These are phyloP conservation scores for Actenoides lindsayi DNA, from an alignment of 2,113 vertebrate genomes.

Conservation along the genomic window DNA sequence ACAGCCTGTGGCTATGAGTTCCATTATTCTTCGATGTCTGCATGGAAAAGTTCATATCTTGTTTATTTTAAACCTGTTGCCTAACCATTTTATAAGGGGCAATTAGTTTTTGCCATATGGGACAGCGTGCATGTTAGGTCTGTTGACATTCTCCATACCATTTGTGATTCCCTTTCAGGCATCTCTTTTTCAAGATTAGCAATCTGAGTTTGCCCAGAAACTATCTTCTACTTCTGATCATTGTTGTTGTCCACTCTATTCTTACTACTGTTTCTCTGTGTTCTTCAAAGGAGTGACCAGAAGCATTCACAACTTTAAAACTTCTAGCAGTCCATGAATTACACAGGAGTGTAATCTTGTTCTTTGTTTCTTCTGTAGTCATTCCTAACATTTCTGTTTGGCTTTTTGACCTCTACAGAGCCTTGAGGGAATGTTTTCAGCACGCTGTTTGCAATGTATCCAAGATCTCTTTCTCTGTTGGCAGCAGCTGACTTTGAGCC, in stretches of 20 bases:
- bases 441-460: neutral
- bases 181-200: slow-evolving; percentile 1
- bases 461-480: neutral
- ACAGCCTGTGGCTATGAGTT: neutral
- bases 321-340: slow-evolving; percentile 21
- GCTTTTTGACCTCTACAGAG: slow-evolving; percentile 12
- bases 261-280: neutral
- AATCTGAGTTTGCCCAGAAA: neutral
- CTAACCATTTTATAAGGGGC: neutral
- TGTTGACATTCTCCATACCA: slow-evolving; percentile 21
- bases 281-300: slow-evolving; percentile 1
- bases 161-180: neutral
- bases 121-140: neutral
- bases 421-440: neutral
- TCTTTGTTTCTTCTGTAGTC: slow-evolving; percentile 31
- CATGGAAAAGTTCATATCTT: neutral
- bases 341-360: neutral
- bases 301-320: slow-evolving; percentile 6
- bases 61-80: slow-evolving; percentile 39
- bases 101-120: slow-evolving; percentile 11
- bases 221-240: slow-evolving; percentile 10
- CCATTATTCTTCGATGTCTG: slow-evolving; percentile 10
- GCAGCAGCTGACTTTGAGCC: neutral
- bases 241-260: neutral
- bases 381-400: slow-evolving; percentile 45